A percentile compares a stretch with the other conserved stretches of the same genome.
Evolutionary conservation across 2,113 vertebrate genomes (phyloP).

Genomic region (Isichthys henryi): DNA sequence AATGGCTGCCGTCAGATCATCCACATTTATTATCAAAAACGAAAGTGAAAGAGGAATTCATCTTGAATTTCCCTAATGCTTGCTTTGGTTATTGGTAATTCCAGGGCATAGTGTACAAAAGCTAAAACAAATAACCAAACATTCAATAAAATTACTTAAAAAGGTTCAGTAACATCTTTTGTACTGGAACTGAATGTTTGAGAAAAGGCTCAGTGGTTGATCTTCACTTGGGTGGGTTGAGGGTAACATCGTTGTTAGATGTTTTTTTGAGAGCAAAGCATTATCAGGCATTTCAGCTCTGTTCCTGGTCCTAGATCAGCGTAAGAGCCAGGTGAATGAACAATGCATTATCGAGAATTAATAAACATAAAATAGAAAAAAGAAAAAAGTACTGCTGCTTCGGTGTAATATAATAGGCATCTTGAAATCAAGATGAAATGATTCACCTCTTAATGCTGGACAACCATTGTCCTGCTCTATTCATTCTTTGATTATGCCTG

Average conservation of each 20-base stretch:
- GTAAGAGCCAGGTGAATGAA: slow-evolving; percentile 4
- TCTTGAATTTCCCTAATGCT: background rate
- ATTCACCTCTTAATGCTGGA: slow-evolving; percentile 25
- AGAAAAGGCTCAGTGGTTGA: background rate
- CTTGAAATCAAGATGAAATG: slow-evolving; percentile 30
- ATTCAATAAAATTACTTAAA: background rate
- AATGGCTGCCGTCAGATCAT: background rate
- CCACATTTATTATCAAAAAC: no score
- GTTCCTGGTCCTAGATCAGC: slow-evolving; percentile 9
- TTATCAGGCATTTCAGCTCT: background rate
- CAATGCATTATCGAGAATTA: slow-evolving; percentile 28
- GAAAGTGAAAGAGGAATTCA: background rate
- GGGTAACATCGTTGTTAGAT: background rate
- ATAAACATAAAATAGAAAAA: background rate
- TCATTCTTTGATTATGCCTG: slow-evolving; percentile 38
- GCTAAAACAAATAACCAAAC: background rate
- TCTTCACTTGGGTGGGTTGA: background rate
- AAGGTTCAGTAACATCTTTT: background rate
- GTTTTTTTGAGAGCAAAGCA: background rate
- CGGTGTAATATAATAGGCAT: slow-evolving; percentile 24
- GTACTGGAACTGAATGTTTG: background rate
- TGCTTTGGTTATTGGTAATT: background rate
- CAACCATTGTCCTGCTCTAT: slow-evolving; percentile 18
- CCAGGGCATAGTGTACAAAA: background rate
- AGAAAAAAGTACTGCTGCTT: slow-evolving; percentile 27